Base-by-base conservation (phyloP, 2,888 invertebrate species). In the Chromoteleia sp. region DNA sequence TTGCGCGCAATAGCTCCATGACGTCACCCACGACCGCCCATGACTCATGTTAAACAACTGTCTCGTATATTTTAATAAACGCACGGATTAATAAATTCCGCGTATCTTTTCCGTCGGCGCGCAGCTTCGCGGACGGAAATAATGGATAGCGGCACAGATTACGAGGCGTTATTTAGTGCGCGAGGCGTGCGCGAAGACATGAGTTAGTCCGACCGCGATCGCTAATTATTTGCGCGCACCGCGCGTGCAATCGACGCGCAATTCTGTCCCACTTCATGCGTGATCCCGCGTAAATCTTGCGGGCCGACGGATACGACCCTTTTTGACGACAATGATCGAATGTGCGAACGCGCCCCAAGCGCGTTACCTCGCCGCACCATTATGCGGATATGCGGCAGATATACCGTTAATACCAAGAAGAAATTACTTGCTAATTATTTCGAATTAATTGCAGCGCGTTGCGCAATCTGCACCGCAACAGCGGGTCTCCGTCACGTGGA, bases 401-500 rank as follows among this genome's bases (percentile, higher is more conserved):
- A 84, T 86, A 87, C 87, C 86, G 87, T 87, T 88, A 86, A 78
- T 71, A 74, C 82, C 83, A 63, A 81, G 84, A 78, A 81, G 84
- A 85, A 80, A 87, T 88, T 86, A 85, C 86, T 81, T 81, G 84
- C 86, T 89, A 89, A 90, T 90, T 89, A 89, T 87, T 88, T 87
- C 84, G 84, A 89, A 89, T 90, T 89, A 90, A 89, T 89, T 85
- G 85, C 76, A 73, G 61, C 74, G 77, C 54, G 80, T 76, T 83
- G 68, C 74, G 68, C 67, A 73, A 61, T 67, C 73, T 52, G 30
- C 59, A 52, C 73, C 76, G 63, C 63, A 76, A 76, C 54, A 45
- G 56, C 73, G 36, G 59, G 39, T 75, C 52, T 29, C 54, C 29
- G 68, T 58, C 74, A 71, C 75, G 76, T 61, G 54, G 15, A 65